phyloP scores from a whole-genome alignment of 2,113 vertebrate species.

The Jaculus jaculus region DNA sequence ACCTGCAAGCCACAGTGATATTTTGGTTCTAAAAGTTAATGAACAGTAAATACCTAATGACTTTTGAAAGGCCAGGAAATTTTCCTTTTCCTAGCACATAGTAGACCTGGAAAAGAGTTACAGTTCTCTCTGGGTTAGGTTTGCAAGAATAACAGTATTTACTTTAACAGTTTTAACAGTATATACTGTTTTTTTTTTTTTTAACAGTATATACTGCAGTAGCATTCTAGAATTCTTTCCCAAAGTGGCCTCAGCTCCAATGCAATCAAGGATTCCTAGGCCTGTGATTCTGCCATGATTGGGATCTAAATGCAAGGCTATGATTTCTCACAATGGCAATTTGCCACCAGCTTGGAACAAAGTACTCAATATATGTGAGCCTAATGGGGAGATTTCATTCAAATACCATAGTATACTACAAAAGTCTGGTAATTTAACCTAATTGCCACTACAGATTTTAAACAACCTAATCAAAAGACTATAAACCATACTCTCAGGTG shows the following conservation, averaged over 20 bases:
- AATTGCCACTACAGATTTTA: neutral
- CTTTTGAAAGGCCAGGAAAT: neutral
- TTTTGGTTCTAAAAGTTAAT: neutral
- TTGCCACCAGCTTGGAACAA: neutral
- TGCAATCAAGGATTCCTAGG: neutral
- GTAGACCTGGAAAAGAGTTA: neutral
- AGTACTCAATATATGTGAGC: no score
- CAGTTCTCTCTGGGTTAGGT: neutral
- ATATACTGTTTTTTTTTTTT: no score
- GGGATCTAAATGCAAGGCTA: neutral
- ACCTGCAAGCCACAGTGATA: no score
- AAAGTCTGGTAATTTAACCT: neutral
- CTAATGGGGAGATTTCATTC: no score
- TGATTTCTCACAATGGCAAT: neutral
- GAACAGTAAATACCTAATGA: neutral
- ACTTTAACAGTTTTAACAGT: no score
- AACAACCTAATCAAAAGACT: neutral
- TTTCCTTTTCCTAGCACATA: neutral
- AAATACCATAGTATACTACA: neutral
- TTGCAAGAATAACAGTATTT: neutral
- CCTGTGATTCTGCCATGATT: neutral
- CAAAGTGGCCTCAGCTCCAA: neutral
- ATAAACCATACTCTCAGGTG: neutral
- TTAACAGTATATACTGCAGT: neutral
- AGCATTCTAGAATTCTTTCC: neutral